Evolutionary conservation across 2,113 vertebrate genomes (phyloP).

Genomic region (Monopterus albus): DNA sequence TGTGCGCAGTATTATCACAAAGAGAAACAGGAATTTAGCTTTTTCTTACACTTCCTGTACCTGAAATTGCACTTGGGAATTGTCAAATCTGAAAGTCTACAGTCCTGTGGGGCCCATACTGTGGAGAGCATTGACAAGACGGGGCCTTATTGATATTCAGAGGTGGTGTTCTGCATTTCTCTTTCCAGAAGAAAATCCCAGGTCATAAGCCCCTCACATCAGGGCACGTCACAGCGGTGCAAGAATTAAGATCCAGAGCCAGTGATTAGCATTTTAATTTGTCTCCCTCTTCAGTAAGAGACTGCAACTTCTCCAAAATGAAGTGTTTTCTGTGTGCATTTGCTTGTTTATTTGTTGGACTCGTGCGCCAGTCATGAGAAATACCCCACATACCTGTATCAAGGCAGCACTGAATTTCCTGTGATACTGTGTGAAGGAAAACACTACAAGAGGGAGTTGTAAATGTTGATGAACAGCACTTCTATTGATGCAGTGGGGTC

Average conservation of each 20-base stretch:
- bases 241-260: constrained; percentile 37
- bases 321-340: neutral
- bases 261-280: constrained; percentile 48
- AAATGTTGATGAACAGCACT: constrained; percentile 75
- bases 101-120: neutral
- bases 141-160: constrained; percentile 49
- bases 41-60: constrained; percentile 4
- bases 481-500: constrained; percentile 73
- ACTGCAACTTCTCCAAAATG: neutral
- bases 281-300: constrained; percentile 9
- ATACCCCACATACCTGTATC: constrained; percentile 26
- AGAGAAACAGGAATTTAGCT: neutral
- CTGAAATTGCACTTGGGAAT: neutral
- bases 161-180: constrained; percentile 26
- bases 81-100: constrained; percentile 29
- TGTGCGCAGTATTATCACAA: constrained; percentile 1
- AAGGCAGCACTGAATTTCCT: constrained; percentile 32
- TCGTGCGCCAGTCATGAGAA: neutral
- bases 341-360: constrained; percentile 12
- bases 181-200: constrained; percentile 44
- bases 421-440: constrained; percentile 49
- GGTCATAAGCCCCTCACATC: constrained; percentile 50
- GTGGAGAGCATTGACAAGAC: constrained; percentile 13
- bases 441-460: constrained; percentile 59
- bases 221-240: constrained; percentile 9